phyloP scores from a whole-genome alignment of 2,113 vertebrate species.

The Budorcas taxicolor region DNA sequence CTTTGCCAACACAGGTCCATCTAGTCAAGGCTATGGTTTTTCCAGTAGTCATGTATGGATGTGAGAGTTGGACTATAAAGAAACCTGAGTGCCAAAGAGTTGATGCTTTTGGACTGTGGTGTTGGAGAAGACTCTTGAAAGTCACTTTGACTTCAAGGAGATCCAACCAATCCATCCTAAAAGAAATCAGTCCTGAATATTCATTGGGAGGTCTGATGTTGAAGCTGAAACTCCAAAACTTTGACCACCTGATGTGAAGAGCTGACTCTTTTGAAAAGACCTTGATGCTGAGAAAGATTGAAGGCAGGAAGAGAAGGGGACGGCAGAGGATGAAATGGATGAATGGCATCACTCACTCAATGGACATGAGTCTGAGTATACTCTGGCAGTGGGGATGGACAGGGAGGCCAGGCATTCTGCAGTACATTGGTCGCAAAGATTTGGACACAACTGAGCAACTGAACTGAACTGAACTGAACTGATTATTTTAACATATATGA shows the following conservation, averaged over 20 bases:
- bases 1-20: neutral
- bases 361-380: neutral
- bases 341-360: neutral
- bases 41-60: neutral
- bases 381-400: neutral
- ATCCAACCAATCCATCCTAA: neutral
- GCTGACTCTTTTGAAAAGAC: neutral
- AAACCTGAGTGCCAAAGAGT: neutral
- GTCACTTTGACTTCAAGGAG: neutral
- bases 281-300: neutral
- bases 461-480: neutral
- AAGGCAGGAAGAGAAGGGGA: neutral
- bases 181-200: neutral
- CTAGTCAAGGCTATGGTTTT: neutral
- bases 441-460: neutral
- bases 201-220: neutral
- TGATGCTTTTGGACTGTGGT: neutral
- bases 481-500: neutral
- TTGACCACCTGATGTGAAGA: neutral
- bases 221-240: neutral
- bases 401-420: neutral
- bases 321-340: neutral
- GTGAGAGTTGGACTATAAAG: neutral
- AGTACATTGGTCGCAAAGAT: rapidly evolving
- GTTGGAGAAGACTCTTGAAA: neutral